Base-by-base conservation (phyloP, 2,797 vertebrate genomes). In the Halcyon smyrnensis region DNA sequence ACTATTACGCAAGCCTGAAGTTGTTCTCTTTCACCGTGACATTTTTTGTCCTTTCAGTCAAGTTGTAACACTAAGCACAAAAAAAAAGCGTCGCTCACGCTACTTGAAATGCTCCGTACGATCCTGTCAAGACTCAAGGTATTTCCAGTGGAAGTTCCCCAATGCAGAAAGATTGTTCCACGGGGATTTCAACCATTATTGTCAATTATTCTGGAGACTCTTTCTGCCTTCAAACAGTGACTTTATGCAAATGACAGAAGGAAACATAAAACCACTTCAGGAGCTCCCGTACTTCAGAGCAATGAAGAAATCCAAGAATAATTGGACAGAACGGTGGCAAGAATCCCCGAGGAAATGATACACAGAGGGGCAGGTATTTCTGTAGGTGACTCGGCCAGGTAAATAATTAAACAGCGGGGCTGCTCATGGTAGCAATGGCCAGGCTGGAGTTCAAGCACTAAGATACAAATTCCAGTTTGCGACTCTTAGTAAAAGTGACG, bases 261-360 rank as follows among this genome's bases (percentile, higher is more conserved):
- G 87, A 89, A 96, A 88, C 48, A 92, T 37, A 93, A 74, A 93
- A 90, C 45, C 93, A 82, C 69, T 87, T 69, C 73, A 84, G 75
- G 75, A 91, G 62, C 23, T 64, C 48, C 48, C 41, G 18, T 15
- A 34, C 75, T 92, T 84, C 1, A 67, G 28, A 95, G 88, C 56
- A 57, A 51, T 3, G 60, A 91, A 86, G 64, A 76, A 80, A 95
- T 65, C 50, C 57, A 76, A 46, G 73, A 78, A 63, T 30, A 65
- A 67, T 15, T 73, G 79, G 27, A 71, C 36, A 74, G 87, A 92
- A 91, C 54, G 82, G 87, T 69, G 51, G 51, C 41, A 77, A 65
- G 62, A 41, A 90, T 90, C 57, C 75, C 89, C 54, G 41, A 90
- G 77, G 83, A 69, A 91, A 76, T 39, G 9, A 39, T 5, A 68